phyloP scores from a whole-genome alignment of 2,888 invertebrate species.

The Tetramorium bicarinatum region DNA sequence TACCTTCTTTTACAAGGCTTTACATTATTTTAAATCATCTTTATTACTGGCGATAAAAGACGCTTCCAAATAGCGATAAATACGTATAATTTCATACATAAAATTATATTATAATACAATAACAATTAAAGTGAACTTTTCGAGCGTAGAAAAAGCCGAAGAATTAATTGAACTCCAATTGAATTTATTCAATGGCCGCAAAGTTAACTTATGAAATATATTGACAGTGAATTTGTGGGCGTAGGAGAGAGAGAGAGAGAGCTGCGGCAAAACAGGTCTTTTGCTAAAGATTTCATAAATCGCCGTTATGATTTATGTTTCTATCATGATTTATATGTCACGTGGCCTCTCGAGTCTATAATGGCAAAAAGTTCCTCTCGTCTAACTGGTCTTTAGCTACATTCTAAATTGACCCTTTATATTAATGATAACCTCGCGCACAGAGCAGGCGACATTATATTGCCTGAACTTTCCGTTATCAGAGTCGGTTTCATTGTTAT shows the following conservation, averaged over 20 bases:
- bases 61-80: neutral
- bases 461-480: slow-evolving; percentile 25
- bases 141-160: neutral
- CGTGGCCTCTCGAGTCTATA: neutral
- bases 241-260: neutral
- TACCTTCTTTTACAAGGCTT: slow-evolving; percentile 23
- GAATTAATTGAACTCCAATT: neutral
- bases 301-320: neutral
- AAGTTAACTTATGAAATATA: neutral
- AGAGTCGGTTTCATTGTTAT: slow-evolving; percentile 39
- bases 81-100: neutral
- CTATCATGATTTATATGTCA: neutral
- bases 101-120: neutral
- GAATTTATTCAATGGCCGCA: neutral
- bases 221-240: neutral
- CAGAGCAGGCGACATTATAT: neutral
- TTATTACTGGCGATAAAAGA: neutral
- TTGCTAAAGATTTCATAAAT: neutral
- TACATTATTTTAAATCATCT: slow-evolving; percentile 12
- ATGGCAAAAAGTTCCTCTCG: neutral
- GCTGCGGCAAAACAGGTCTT: neutral
- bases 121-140: neutral
- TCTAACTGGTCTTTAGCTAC: neutral
- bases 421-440: slow-evolving; percentile 8
- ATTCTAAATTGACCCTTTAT: slow-evolving; percentile 29